Base-by-base conservation (phyloP, 2,797 vertebrate species). In the Nannoperca australis region DNA sequence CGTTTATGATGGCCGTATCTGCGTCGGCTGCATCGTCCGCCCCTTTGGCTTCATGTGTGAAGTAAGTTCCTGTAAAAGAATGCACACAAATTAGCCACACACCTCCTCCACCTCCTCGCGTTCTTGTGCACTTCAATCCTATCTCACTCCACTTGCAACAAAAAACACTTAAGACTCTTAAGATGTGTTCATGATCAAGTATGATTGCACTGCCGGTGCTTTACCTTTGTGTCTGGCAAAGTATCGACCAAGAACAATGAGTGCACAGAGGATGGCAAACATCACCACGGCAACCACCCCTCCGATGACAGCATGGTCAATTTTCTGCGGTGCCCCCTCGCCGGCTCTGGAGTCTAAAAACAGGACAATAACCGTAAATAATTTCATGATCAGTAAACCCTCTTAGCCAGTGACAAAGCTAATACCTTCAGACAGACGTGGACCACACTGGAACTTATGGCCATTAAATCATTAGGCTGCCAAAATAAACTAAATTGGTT, bases 141-240 rank as follows among this genome's bases (percentile, higher is more conserved):
- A 45, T 53, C 51, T 34, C 69, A 50, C 72, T 78, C 70, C 50
- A 75, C 76, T 70, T 3, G 3, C 61, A 56, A 76, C 70, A 70
- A 63, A 69, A 85, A 80, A 64, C 82, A 87, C 85, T 89, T 73
- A 45, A 89, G 24, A 85, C 71, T 70, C 67, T 59, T 71, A 62
- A 83, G 68, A 87, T 75, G 78, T 86, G 86, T 81, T 87, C 65
- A 83, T 86, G 85, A 91, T 90, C 83, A 86, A 91, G 85, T 84
- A 50, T 67, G 77, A 91, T 88, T 85, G 76, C 72, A 51, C 45
- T 15, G 70, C 47, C 8, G 7, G 60, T 54, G 61, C 67, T 75
- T 91, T 96, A 99, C 98, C 98, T 99, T 99, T 99, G 96, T 99
- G 98, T 94, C 98, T 98, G 91, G 98, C 98, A 83, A 99, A 99